phyloP scores from a whole-genome alignment of 2,113 vertebrate genomes.

The Melanocharis versteri region DNA sequence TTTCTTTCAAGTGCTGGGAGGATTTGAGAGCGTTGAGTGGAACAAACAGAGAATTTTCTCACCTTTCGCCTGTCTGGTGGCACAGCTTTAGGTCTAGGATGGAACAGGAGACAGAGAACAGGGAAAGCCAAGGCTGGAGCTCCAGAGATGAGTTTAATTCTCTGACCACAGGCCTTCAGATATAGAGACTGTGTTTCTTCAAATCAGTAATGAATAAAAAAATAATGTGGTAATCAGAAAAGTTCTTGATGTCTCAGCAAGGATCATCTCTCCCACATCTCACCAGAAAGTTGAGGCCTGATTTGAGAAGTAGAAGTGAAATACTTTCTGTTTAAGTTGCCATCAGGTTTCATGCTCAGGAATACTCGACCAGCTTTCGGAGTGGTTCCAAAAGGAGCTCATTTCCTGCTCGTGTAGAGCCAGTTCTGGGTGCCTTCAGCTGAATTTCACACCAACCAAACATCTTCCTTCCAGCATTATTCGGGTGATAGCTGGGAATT shows the following conservation, averaged over 20 bases:
- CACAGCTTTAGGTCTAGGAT: background rate
- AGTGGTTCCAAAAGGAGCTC: background rate
- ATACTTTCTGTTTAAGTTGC: background rate
- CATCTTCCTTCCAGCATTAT: background rate
- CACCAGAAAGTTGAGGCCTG: background rate
- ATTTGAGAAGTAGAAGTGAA: background rate
- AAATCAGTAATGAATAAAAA: background rate
- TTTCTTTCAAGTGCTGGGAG: background rate
- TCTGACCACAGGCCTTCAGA: background rate
- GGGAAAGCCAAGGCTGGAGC: background rate
- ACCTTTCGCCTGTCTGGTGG: background rate
- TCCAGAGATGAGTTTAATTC: background rate
- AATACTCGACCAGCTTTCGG: background rate
- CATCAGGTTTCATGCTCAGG: background rate
- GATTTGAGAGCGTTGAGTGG: background rate
- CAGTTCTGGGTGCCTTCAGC: accelerated
- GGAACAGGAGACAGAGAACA: background rate
- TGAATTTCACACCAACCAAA: accelerated
- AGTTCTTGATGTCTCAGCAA: background rate
- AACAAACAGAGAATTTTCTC: background rate
- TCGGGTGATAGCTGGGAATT: background rate
- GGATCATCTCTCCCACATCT: background rate
- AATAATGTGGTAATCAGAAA: background rate
- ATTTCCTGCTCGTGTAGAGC: accelerated
- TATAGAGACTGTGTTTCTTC: background rate